A percentile compares a stretch with the other conserved stretches of the same genome.
phyloP scores from a whole-genome alignment of 2,888 invertebrate genomes.

The Pammene aurita region DNA sequence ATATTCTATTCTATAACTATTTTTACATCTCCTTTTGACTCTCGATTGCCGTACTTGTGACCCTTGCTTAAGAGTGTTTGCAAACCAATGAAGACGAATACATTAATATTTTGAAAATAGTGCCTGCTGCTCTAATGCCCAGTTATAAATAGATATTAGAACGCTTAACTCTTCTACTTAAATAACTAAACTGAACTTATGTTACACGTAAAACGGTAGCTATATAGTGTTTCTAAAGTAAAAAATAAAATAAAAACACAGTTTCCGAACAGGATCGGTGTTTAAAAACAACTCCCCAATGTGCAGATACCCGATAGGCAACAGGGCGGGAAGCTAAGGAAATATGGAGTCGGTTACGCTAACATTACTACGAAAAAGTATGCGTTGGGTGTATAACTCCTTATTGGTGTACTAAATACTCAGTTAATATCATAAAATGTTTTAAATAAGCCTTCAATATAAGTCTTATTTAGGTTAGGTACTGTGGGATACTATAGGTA shows the following conservation, averaged over 20 bases:
- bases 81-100: too few species aligned
- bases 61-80: too few species aligned
- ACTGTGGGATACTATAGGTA: too few species aligned
- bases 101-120: too few species aligned
- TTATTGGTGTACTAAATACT: not conserved
- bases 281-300: conserved; percentile 52
- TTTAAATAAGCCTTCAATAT: too few species aligned
- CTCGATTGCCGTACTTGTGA: too few species aligned
- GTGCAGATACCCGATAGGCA: conserved; percentile 54
- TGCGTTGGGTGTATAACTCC: too few species aligned
- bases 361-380: not conserved
- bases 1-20: too few species aligned
- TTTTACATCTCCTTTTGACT: too few species aligned
- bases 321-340: conserved; percentile 47
- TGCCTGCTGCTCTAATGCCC: too few species aligned
- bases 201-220: conserved; percentile 52
- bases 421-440: not conserved
- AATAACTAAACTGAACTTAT: conserved; percentile 35
- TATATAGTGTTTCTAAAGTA: conserved; percentile 53
- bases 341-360: conserved; percentile 45
- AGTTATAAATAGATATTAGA: too few species aligned
- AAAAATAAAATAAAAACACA: conserved; percentile 49
- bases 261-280: conserved; percentile 52
- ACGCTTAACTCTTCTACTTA: conserved; percentile 27
- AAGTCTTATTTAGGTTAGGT: too few species aligned